Evolutionary conservation across 2,113 vertebrate species (phyloP), one percentile per base, ranked within the genome.

Genomic region (Canis aureus): DNA sequence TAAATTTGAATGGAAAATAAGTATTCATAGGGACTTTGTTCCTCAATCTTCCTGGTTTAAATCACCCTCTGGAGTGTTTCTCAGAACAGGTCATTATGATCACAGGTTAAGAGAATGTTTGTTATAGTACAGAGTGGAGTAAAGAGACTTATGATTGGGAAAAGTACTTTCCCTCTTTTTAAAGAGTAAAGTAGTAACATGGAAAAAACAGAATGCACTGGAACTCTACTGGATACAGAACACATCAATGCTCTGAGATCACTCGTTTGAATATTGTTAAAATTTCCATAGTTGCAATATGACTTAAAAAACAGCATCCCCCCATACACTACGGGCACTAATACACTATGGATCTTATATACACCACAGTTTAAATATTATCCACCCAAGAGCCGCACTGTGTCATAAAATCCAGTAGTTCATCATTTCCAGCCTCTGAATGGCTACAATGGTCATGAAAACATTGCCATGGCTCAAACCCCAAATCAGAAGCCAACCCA

Each of bases 61-160:
- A 89, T 67, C 20, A 64, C 62, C 83, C 27, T 89, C 80, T 82
- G 64, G 35, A 66, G 29, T 43, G 17, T 96, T 97, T 98, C 86
- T 78, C 16, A 4, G 57, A 82, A 62, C 60, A 87, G 62, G 25
- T 59, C 67, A 49, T 69, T 80, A 32, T 25, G 10, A 81, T 66
- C 55, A 89, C 79, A 97, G 53, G 84, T 66, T 74, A 96, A 82
- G 51, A 87, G 62, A 80, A 16, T 29, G 6, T 53, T 78, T 62
- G 43, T 82, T 83, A 83, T 2, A 57, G 23, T 9, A 16, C 20
- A 12, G 1, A 38, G 29, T 11, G 13, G 17, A 66, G 35, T 64
- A 87, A 95, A 87, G 43, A 87, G n/a, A 78, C 35, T 19, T 71
- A 89, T 51, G 29, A 5, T 71, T 76, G 4, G 16, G 57, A 11